Conservation (phyloP, 2,888 invertebrate genomes). For the Apodemia mormo region DNA sequence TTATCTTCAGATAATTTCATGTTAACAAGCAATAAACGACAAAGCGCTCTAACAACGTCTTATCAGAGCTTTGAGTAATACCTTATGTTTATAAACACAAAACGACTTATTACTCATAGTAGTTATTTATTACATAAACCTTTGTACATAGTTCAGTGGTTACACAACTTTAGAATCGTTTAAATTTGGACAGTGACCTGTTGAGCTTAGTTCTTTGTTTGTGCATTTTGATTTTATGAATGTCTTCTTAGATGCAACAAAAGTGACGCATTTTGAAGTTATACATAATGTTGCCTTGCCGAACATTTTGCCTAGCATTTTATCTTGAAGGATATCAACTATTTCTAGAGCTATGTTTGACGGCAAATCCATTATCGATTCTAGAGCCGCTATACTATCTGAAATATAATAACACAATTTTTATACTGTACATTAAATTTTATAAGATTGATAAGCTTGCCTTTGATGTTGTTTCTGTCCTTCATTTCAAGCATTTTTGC, state of each 20-base stretch:
- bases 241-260: conserved; percentile 58
- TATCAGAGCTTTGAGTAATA: conserved; percentile 36
- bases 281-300: conserved; percentile 71
- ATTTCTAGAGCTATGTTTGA: conserved; percentile 67
- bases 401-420: conserved; percentile 42
- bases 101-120: conserved; percentile 30
- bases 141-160: conserved; percentile 34
- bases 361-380: conserved; percentile 69
- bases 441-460: background rate
- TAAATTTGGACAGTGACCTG: conserved; percentile 61
- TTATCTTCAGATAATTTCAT: conserved; percentile 22
- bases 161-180: conserved; percentile 56
- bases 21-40: conserved; percentile 30
- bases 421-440: background rate
- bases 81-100: conserved; percentile 39
- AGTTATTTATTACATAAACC: conserved; percentile 28
- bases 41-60: conserved; percentile 29
- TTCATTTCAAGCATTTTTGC: no score
- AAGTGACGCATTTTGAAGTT: conserved; percentile 62
- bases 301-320: conserved; percentile 65
- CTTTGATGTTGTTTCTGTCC: no score
- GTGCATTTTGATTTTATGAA: conserved; percentile 63
- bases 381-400: conserved; percentile 68
- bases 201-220: conserved; percentile 53
- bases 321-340: conserved; percentile 68